Base-by-base conservation (phyloP, 2,888 invertebrate genomes). In the Bembecia ichneumoniformis region DNA sequence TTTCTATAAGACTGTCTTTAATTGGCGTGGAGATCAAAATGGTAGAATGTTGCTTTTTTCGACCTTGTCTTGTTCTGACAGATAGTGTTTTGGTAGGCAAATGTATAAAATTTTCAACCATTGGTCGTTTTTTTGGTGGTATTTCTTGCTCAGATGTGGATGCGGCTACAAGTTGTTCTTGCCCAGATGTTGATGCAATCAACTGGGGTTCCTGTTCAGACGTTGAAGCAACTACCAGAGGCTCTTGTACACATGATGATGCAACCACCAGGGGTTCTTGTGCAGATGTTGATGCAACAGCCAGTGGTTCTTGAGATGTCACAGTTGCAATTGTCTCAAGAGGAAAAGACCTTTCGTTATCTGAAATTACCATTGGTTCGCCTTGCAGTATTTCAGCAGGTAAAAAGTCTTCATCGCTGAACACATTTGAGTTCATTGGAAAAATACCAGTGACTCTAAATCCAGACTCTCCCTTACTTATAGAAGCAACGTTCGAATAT, bases 331-430 rank as follows among this genome's bases (percentile, higher is more conserved):
- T n/a, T n/a, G n/a, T n/a, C n/a, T n/a, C n/a, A n/a, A n/a, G n/a
- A n/a, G 55, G 35, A 47, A 53, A 49, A 55, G 57, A 57, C 52
- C 54, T 51, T 52, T 52, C 54, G 51, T 51, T 54, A 46, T 56
- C 57, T 49, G 54, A 52, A 49, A 54, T 51, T 54, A 17, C 48
- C 51, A 52, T 35, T 34, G 52, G 49, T 49, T 56, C 54, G 49
- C 49, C 55, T 51, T 56, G 50, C 49, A 56, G 69, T 49, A 72
- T 77, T 63, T 71, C 77, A 45, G 60, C 48, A 43, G 72, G 72
- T 35, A 75, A 49, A n/a, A n/a, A 81, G 64, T 66, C 70, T 76
- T 43, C 57, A n/a, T n/a, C n/a, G n/a, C n/a, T n/a, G n/a, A n/a
- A n/a, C n/a, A n/a, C n/a, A n/a, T n/a, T n/a, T n/a, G n/a, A n/a